Evolutionary conservation across 2,797 vertebrate species (phyloP).

Genomic region (Halcyon badia): DNA sequence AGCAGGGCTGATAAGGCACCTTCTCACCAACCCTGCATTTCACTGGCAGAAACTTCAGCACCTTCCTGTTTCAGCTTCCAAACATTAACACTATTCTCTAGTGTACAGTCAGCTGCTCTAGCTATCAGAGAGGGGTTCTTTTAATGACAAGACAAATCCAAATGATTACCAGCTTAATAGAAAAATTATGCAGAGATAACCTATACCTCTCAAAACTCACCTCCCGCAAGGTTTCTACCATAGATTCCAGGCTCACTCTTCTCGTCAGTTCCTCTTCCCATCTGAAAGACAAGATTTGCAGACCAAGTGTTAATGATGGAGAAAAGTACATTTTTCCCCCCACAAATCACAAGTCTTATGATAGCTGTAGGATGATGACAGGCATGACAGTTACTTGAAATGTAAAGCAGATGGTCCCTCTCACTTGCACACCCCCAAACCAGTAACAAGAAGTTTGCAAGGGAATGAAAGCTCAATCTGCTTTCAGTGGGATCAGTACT

Average conservation of each 20-base stretch:
- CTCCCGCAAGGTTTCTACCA: constrained; percentile 91
- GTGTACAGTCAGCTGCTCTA: neutral
- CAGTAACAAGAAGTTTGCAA: neutral
- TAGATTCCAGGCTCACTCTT: constrained; percentile 90
- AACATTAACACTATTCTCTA: neutral
- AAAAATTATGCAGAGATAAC: neutral
- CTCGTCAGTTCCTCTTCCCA: constrained; percentile 95
- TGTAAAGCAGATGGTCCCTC: constrained; percentile 40
- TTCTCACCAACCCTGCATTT: neutral
- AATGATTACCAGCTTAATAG: neutral
- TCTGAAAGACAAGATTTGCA: constrained; percentile 80
- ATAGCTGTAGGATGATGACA: neutral
- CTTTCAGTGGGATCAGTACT: neutral
- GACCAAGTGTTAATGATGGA: neutral
- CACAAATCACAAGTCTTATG: neutral
- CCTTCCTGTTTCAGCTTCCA: neutral
- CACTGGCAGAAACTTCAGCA: neutral
- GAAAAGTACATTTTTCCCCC: neutral
- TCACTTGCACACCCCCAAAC: neutral
- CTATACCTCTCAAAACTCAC: constrained; percentile 70
- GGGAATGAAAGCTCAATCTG: neutral
- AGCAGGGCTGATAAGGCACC: neutral
- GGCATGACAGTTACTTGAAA: neutral
- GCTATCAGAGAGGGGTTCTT: neutral
- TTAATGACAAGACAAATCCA: neutral